Conservation (phyloP, 2,113 vertebrate genomes). For the Microtus montanus region DNA sequence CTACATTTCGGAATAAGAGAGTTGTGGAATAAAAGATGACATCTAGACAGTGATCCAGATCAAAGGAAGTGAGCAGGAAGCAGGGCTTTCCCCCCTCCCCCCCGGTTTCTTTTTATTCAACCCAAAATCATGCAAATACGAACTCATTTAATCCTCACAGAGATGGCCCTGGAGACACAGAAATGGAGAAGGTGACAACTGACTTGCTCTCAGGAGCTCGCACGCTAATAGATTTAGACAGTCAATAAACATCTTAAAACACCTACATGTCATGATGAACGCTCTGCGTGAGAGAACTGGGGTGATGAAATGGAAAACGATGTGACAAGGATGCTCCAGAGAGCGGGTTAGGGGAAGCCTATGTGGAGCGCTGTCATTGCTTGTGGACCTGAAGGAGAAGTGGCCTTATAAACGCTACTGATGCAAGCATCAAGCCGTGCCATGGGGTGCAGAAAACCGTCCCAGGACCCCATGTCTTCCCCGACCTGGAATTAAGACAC, state of each 20-base stretch:
- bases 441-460: neutral
- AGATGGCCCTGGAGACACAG: neutral
- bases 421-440: neutral
- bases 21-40: neutral
- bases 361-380: slow-evolving; percentile 6
- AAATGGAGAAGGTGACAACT: neutral
- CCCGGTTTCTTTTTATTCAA: neutral
- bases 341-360: neutral
- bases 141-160: neutral
- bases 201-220: neutral
- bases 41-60: neutral
- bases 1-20: neutral
- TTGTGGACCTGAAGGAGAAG: neutral
- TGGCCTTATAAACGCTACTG: slow-evolving; percentile 32
- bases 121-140: neutral
- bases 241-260: neutral
- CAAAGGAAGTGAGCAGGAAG: neutral
- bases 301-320: neutral
- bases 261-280: neutral
- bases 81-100: neutral
- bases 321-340: neutral
- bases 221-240: neutral
- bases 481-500: neutral
- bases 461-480: neutral
- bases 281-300: neutral